Conservation (phyloP, 1,140 invertebrate genomes). For the Heliothis virescens region DNA sequence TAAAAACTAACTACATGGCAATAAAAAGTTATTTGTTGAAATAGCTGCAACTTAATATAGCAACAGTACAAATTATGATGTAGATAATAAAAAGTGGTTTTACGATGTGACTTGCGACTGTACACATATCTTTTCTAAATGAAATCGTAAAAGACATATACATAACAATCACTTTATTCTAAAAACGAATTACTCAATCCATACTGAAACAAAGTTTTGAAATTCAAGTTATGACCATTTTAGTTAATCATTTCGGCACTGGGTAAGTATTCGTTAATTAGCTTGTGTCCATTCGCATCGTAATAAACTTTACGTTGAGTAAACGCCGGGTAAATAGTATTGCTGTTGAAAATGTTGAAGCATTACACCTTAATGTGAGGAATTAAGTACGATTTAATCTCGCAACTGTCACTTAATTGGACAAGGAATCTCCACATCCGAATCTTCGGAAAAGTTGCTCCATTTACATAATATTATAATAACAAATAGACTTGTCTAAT, state of each 20-base stretch:
- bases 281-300: constrained; percentile 15
- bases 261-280: constrained; percentile 14
- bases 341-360: constrained; percentile 16
- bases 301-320: constrained; percentile 17
- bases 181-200: neutral
- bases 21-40: no score
- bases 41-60: no score
- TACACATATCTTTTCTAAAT: neutral
- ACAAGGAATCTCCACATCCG: no score
- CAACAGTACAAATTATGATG: no score
- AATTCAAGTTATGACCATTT: constrained; percentile 11
- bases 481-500: no score
- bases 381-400: neutral
- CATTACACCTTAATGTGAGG: neutral
- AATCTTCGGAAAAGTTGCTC: no score
- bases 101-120: no score
- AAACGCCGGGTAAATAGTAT: constrained; percentile 1
- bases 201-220: neutral
- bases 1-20: no score
- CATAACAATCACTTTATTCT: neutral
- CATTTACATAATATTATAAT: no score
- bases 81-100: no score
- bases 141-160: neutral
- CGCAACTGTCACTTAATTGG: neutral
- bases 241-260: constrained; percentile 27